phyloP scores from a whole-genome alignment of 2,797 vertebrate genomes.

The Cynopterus sphinx region DNA sequence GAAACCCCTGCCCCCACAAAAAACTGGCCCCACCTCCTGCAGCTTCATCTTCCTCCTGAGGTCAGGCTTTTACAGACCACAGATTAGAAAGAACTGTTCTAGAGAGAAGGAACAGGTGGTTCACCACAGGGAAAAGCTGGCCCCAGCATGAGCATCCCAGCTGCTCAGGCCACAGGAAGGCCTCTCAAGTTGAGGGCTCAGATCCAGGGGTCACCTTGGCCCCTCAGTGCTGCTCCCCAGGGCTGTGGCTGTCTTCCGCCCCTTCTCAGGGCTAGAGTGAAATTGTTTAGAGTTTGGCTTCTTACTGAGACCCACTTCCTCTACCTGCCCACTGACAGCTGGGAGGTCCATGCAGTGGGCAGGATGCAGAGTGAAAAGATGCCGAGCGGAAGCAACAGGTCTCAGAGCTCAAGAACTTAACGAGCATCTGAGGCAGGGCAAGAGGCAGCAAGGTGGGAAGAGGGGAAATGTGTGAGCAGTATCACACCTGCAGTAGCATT shows the following conservation, averaged over 20 bases:
- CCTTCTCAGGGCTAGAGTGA: neutral
- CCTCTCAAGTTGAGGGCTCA: neutral
- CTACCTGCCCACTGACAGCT: neutral
- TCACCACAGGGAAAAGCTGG: neutral
- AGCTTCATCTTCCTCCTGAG: neutral
- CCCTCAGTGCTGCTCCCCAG: neutral
- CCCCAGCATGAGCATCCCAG: neutral
- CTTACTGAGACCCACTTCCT: neutral
- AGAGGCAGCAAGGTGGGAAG: neutral
- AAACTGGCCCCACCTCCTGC: neutral
- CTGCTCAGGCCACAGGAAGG: neutral
- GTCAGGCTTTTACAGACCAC: neutral
- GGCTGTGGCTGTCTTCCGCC: neutral
- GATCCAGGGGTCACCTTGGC: neutral
- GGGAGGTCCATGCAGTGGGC: neutral
- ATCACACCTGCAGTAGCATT: rapidly evolving
- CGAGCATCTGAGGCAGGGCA: neutral
- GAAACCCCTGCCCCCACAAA: no score
- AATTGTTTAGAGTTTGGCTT: neutral
- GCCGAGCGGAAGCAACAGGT: neutral
- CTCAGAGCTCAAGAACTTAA: neutral
- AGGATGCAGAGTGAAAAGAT: neutral
- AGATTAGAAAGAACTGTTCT: neutral
- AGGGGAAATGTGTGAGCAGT: no score
- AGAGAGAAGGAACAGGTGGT: neutral